A percentile compares a stretch with the other conserved stretches of the same genome.
phyloP scores from a whole-genome alignment of 2,797 vertebrate genomes.

The Hybognathus amarus region DNA sequence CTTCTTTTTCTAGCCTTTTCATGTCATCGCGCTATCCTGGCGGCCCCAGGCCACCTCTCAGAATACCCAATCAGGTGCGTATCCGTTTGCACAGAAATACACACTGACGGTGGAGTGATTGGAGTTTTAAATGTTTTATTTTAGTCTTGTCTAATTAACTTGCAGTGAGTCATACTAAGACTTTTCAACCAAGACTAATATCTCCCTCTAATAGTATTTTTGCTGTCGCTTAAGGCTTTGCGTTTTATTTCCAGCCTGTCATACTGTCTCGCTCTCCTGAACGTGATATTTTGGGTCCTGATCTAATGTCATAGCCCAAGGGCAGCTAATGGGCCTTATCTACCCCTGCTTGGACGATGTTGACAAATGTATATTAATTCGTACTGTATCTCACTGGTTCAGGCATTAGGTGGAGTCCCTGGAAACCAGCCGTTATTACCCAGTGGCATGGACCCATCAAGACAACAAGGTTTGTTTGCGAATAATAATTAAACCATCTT shows the following conservation, averaged over 20 bases:
- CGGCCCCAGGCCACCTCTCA: slow-evolving; percentile 84
- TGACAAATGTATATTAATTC: slow-evolving; percentile 46
- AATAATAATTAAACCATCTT: background rate
- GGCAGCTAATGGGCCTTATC: slow-evolving; percentile 34
- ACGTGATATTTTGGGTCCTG: slow-evolving; percentile 6
- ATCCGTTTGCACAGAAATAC: background rate
- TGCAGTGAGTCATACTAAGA: slow-evolving; percentile 2
- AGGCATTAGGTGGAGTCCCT: slow-evolving; percentile 87
- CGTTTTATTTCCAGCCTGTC: slow-evolving; percentile 5
- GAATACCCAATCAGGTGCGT: slow-evolving; percentile 87
- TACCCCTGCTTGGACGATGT: slow-evolving; percentile 22
- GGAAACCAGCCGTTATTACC: slow-evolving; percentile 92
- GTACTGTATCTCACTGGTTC: slow-evolving; percentile 43
- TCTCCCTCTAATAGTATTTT: slow-evolving; percentile 1
- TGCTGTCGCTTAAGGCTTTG: slow-evolving; percentile 16
- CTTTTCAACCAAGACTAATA: slow-evolving; percentile 24
- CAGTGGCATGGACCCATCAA: slow-evolving; percentile 95
- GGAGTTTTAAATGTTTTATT: background rate
- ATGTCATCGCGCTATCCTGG: slow-evolving; percentile 89
- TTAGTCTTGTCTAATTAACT: slow-evolving; percentile 13
- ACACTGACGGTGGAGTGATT: background rate
- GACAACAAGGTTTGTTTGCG: slow-evolving; percentile 87
- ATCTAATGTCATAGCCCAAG: slow-evolving; percentile 17
- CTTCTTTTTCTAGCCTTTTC: slow-evolving; percentile 77
- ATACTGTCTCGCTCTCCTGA: slow-evolving; percentile 6